Conservation (phyloP, 2,888 invertebrate species). For the Hirtodrosophila duncani region DNA sequence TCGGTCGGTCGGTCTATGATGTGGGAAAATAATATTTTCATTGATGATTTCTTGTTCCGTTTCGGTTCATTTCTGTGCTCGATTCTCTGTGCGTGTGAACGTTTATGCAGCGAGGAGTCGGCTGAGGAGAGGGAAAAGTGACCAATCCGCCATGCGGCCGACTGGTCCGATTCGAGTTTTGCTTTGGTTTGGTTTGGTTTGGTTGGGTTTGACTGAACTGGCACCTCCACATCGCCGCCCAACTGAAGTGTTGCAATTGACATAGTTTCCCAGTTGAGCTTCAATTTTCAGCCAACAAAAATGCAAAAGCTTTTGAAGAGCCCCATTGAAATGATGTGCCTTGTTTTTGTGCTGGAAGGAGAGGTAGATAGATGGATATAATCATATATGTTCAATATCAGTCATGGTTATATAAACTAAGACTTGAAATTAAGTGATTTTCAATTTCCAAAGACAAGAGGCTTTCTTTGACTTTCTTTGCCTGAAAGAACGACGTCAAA, state of each 20-base stretch:
- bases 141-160: background rate
- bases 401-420: too few relatives aligned
- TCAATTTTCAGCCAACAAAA: slow-evolving; percentile 4
- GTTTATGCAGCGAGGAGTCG: background rate
- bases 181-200: too few relatives aligned
- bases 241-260: slow-evolving; percentile 18
- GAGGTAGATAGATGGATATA: too few relatives aligned
- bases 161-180: too few relatives aligned
- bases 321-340: slow-evolving; percentile 15
- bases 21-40: slow-evolving; percentile 53
- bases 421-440: too few relatives aligned
- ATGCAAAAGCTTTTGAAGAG: background rate
- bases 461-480: too few relatives aligned
- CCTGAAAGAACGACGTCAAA: too few relatives aligned
- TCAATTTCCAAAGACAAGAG: too few relatives aligned
- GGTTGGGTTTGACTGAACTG: too few relatives aligned
- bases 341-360: background rate
- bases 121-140: slow-evolving; percentile 6
- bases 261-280: slow-evolving; percentile 19
- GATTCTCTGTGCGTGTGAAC: slow-evolving; percentile 16
- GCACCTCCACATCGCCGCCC: too few relatives aligned
- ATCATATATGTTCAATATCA: too few relatives aligned
- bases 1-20: too few relatives aligned
- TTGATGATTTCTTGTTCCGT: slow-evolving; percentile 29
- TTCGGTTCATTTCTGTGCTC: slow-evolving; percentile 5